These are phyloP conservation scores for Setipinna tenuifilis DNA, from an alignment of 2,797 vertebrate species.

Conservation along the genomic window DNA sequence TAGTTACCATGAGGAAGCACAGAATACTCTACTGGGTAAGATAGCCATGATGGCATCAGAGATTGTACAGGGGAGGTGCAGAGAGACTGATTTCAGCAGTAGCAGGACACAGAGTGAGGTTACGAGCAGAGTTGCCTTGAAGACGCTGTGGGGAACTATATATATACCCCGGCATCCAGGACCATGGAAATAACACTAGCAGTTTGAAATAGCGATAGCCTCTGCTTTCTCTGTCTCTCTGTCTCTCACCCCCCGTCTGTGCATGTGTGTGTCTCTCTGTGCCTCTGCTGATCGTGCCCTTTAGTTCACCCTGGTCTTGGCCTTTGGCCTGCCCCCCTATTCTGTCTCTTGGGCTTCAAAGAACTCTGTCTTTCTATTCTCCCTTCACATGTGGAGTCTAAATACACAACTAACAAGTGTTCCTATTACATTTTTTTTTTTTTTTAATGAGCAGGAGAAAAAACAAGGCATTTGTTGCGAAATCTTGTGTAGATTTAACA, in stretches of 20 bases:
- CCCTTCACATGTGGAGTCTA: background rate
- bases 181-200: conserved; percentile 47
- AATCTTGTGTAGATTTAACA: background rate
- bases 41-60: background rate
- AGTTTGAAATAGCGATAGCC: conserved; percentile 35
- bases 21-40: background rate
- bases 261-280: conserved; percentile 30
- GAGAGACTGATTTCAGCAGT: background rate
- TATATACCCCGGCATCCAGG: conserved; percentile 49
- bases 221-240: conserved; percentile 31
- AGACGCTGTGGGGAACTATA: conserved; percentile 48
- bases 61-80: background rate
- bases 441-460: too few relatives aligned
- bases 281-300: background rate
- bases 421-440: too few relatives aligned
- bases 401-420: background rate
- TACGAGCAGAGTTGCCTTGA: conserved; percentile 41
- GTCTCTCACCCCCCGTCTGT: conserved; percentile 46
- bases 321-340: background rate
- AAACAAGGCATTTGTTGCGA: too few relatives aligned
- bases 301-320: conserved; percentile 2
- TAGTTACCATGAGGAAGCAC: background rate
- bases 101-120: conserved; percentile 19
- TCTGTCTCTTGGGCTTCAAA: background rate
- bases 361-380: background rate